A percentile compares a stretch with the other conserved stretches of the same genome.
Conservation (phyloP, 2,888 invertebrate species). For the Drosophila affinis region DNA sequence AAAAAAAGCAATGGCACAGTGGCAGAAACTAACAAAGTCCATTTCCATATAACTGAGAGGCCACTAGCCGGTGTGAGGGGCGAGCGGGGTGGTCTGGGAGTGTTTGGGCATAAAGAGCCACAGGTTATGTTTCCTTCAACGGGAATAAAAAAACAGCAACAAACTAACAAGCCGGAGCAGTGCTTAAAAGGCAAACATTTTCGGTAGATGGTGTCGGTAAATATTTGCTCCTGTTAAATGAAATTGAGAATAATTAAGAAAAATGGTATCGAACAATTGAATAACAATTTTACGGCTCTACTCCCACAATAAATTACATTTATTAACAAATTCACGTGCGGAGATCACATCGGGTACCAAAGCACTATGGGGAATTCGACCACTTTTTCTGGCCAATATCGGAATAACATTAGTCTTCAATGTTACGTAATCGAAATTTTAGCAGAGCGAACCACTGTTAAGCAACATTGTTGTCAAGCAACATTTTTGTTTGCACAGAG, state of each 20-base stretch:
- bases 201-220: constrained; percentile 54
- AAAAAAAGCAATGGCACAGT: constrained; percentile 1
- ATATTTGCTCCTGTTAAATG: constrained; percentile 61
- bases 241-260: constrained; percentile 46
- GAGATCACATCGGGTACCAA: too few relatives aligned
- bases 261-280: constrained; percentile 45
- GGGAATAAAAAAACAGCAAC: constrained; percentile 15
- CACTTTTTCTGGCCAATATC: too few relatives aligned
- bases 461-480: too few relatives aligned
- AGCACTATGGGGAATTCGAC: too few relatives aligned
- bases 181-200: constrained; percentile 38
- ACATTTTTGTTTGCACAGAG: too few relatives aligned
- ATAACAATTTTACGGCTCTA: constrained; percentile 11
- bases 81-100: constrained; percentile 3
- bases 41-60: constrained; percentile 44
- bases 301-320: too few relatives aligned
- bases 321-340: too few relatives aligned
- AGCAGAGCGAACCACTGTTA: too few relatives aligned
- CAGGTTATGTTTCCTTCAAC: constrained; percentile 52
- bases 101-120: constrained; percentile 64
- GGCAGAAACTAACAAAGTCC: constrained; percentile 61
- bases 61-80: constrained; percentile 41
- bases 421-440: too few relatives aligned
- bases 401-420: too few relatives aligned
- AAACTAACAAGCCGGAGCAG: constrained; percentile 17